Conservation (phyloP, 2,113 vertebrate genomes). For the Clarias gariepinus region DNA sequence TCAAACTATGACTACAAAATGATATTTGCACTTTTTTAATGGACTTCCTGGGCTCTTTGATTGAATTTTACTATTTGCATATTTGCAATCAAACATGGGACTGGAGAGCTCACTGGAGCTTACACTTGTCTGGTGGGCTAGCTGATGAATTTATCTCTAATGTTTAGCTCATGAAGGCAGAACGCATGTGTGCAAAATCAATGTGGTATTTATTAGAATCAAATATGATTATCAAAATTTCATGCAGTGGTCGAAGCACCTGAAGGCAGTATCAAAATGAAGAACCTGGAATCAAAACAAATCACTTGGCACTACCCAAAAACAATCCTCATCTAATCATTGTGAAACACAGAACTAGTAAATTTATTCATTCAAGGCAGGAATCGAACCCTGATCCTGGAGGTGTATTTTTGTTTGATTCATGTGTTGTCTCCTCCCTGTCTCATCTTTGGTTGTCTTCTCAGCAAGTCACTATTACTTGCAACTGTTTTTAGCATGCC, state of each 20-base stretch:
- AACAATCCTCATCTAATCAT: background rate
- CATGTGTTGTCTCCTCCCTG: no score
- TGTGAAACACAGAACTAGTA: background rate
- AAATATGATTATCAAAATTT: background rate
- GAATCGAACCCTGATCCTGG: no score
- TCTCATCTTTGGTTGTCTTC: no score
- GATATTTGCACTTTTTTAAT: background rate
- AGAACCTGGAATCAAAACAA: background rate
- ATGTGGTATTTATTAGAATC: background rate
- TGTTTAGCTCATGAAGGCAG: background rate
- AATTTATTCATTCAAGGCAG: background rate
- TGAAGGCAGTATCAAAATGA: background rate
- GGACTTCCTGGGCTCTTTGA: background rate
- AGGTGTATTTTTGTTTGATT: no score
- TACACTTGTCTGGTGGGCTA: background rate
- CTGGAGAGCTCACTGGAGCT: background rate
- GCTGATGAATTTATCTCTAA: background rate
- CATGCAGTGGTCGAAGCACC: background rate
- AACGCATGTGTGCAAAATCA: background rate
- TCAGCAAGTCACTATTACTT: no score
- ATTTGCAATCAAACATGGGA: background rate
- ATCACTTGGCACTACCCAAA: background rate
- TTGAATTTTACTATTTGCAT: background rate
- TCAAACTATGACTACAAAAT: background rate
- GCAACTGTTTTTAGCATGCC: no score